Percentiles rank a stretch among this genome's conserved stretches.
These are phyloP conservation scores for Vidua macroura DNA, from an alignment of 2,113 vertebrate genomes.

Conservation along the genomic window DNA sequence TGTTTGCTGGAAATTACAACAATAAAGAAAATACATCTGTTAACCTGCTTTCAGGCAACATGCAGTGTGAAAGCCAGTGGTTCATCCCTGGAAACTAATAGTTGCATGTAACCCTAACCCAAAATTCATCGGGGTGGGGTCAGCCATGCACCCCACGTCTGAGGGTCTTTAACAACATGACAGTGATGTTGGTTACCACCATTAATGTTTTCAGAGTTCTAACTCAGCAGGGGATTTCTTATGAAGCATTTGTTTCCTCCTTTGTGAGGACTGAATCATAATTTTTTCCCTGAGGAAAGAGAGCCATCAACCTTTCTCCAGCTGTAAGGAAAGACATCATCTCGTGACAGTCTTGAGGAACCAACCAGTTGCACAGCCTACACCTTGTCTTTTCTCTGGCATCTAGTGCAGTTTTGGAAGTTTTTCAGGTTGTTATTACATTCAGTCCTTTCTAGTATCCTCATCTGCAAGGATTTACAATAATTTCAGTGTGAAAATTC, in stretches of 20 bases:
- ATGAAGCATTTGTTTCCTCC: not conserved
- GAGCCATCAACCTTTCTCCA: not conserved
- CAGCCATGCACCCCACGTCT: fast-evolving
- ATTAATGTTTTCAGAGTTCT: not conserved
- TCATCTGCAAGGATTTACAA: not conserved
- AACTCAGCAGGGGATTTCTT: not conserved
- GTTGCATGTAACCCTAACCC: not conserved
- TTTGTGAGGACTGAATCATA: not conserved
- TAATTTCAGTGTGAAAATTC: not conserved
- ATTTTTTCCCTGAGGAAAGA: not conserved
- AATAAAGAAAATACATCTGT: not conserved
- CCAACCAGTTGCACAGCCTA: not conserved
- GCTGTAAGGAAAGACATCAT: not conserved
- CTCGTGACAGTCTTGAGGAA: not conserved
- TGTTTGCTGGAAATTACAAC: not conserved
- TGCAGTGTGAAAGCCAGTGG: not conserved
- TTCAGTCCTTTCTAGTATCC: not conserved
- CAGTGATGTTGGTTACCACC: not conserved
- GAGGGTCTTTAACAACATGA: not conserved
- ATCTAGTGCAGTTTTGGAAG: not conserved
- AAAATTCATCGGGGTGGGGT: no score
- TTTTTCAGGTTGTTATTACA: not conserved
- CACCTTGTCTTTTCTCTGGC: not conserved
- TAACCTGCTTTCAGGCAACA: not conserved
- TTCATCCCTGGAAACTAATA: not conserved